Base-by-base conservation (phyloP, 2,797 vertebrate species). In the Sylvilagus floridanus region DNA sequence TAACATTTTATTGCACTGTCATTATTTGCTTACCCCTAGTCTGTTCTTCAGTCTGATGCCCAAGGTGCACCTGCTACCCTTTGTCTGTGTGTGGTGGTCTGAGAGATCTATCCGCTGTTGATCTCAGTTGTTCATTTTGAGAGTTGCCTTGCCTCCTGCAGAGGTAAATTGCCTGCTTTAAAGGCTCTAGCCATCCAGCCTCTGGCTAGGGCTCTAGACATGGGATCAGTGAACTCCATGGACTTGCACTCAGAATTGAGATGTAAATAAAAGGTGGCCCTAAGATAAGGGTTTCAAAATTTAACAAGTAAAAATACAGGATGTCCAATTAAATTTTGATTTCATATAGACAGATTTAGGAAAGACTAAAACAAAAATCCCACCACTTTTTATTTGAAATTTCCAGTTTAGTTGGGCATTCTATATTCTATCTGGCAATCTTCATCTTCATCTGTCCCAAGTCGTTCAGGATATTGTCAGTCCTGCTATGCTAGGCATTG, bases 1-100 rank as follows among this genome's bases (percentile, higher is more conserved):
- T 65, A 37, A 84, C 66, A 78, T 57, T 81, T 94, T 32, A 35
- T 82, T 13, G 76, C 50, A 28, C 17, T 73, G 28, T 50, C 24
- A 32, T 78, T 42, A 10, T 35, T 84, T 78, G 5, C 13, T 26
- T 3, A 32, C 26, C 30, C 22, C 22, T 24, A 28, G n/a, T 79
- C 30, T 88, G 19, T 78, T 90, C 22, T 93, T 95, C 3, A 63
- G 72, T 63, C 32, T 50, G n/a, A 75, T 85, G 68, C 52, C n/a
- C n/a, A 89, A 54, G 28, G 6, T 62, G 16, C 16, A 66, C 26
- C 24, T 10, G 75, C 30, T 69, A 54, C 63, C 13, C 14, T 88
- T 3, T 88, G 11, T 88, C 7, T 35, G 3, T 82, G 26, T 66
- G 47, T 32, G 37, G 4, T 75, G n/a, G n/a, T 76, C 52, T 82